Base-by-base conservation (phyloP, 23 tunicate species). In the Botrylloides violaceus region DNA sequence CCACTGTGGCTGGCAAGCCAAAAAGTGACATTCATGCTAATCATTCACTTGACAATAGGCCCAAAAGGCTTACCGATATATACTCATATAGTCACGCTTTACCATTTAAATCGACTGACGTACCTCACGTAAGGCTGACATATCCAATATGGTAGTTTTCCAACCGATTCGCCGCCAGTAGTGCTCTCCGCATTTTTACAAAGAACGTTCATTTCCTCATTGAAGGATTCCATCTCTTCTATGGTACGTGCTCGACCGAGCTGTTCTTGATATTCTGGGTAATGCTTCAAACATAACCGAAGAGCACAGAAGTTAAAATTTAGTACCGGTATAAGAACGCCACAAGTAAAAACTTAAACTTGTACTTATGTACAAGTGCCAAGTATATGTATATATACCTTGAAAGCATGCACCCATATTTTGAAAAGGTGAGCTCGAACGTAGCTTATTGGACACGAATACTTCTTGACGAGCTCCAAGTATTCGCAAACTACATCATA, bases 71-170 rank as follows among this genome's bases (percentile, higher is more conserved):
- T n/a, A n/a, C n/a, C n/a, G n/a, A n/a, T n/a, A n/a, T n/a, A n/a
- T n/a, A n/a, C n/a, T n/a, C n/a, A n/a, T n/a, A n/a, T n/a, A n/a
- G n/a, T n/a, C n/a, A n/a, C n/a, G n/a, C n/a, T n/a, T n/a, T n/a
- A n/a, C n/a, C n/a, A n/a, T n/a, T n/a, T n/a, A n/a, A n/a, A n/a
- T n/a, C n/a, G n/a, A n/a, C n/a, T n/a, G n/a, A n/a, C n/a, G n/a
- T n/a, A 72, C 84, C 78, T 81, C 19, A 71, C 83, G 66, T 83
- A 90, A 19, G 97, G 97, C 73, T 90, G 97, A 39, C 97, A 90
- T 25, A 83, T 49, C 89, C 89, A 90, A 49, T 90, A 82, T 4
- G 90, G 78, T 0, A 70, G 73, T 36, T 47, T 62, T 23, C 28
- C 27, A 36, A 1, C 64, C 49, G 73, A 60, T 3, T 25, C 34